A percentile compares a stretch with the other conserved stretches of the same genome.
Conservation (phyloP, 2,888 invertebrate genomes). For the Tenthredo distinguenda region DNA sequence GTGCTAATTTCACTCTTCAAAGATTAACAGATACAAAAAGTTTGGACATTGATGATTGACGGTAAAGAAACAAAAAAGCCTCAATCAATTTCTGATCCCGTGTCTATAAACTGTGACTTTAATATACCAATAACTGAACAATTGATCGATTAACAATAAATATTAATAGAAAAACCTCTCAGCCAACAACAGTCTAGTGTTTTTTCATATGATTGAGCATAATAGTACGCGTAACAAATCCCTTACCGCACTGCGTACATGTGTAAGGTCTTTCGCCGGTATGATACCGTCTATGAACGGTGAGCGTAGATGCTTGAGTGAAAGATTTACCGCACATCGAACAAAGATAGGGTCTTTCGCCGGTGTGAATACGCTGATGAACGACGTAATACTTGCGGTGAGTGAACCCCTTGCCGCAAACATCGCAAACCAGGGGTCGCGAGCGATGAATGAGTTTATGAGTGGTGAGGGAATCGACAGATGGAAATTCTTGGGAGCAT, state of each 20-base stretch:
- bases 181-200: slow-evolving; percentile 63
- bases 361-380: slow-evolving; percentile 78
- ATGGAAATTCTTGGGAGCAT: slow-evolving; percentile 73
- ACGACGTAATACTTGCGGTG: slow-evolving; percentile 77
- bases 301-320: slow-evolving; percentile 75
- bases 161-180: not conserved
- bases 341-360: slow-evolving; percentile 78
- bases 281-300: slow-evolving; percentile 76
- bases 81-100: not conserved
- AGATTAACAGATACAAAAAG: not conserved
- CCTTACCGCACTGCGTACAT: slow-evolving; percentile 76
- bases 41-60: not conserved
- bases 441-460: slow-evolving; percentile 74
- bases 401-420: slow-evolving; percentile 77
- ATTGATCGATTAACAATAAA: not conserved
- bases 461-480: slow-evolving; percentile 71
- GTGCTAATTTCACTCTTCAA: not conserved
- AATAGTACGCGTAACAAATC: slow-evolving; percentile 76
- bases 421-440: slow-evolving; percentile 76
- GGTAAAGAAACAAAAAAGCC: not conserved
- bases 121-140: not conserved
- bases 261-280: slow-evolving; percentile 77
- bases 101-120: not conserved
- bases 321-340: slow-evolving; percentile 77
- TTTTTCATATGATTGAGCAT: slow-evolving; percentile 78